A percentile compares a stretch with the other conserved stretches of the same genome.
Evolutionary conservation across 2,888 invertebrate species (phyloP).

Genomic region (Mylabris sibirica): DNA sequence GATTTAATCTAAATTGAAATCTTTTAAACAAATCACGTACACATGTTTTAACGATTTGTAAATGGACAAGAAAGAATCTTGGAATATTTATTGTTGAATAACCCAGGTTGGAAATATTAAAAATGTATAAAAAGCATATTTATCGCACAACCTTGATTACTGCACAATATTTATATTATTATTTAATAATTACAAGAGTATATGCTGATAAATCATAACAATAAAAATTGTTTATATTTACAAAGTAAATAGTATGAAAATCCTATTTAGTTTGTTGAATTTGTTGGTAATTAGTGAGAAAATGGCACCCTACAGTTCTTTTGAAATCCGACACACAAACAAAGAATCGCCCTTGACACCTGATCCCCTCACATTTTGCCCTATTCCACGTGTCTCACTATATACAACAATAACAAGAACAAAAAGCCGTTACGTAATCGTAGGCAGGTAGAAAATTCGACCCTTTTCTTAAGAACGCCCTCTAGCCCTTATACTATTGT

Average conservation of each 20-base stretch:
- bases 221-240: neutral
- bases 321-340: slow-evolving; percentile 35
- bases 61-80: neutral
- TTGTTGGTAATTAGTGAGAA: neutral
- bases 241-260: neutral
- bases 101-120: neutral
- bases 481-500: neutral
- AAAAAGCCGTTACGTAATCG: slow-evolving; percentile 36
- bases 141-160: neutral
- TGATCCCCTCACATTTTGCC: slow-evolving; percentile 38
- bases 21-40: neutral
- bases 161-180: neutral
- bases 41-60: neutral
- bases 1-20: neutral
- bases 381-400: slow-evolving; percentile 30
- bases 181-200: neutral
- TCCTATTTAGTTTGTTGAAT: neutral
- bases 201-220: slow-evolving; percentile 14
- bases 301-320: slow-evolving; percentile 36
- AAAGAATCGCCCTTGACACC: slow-evolving; percentile 44
- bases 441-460: slow-evolving; percentile 36
- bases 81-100: no score
- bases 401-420: slow-evolving; percentile 28
- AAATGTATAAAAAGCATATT: neutral
- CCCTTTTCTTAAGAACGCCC: neutral